phyloP scores from a whole-genome alignment of 2,888 invertebrate species.

The Eremobia ochroleuca region DNA sequence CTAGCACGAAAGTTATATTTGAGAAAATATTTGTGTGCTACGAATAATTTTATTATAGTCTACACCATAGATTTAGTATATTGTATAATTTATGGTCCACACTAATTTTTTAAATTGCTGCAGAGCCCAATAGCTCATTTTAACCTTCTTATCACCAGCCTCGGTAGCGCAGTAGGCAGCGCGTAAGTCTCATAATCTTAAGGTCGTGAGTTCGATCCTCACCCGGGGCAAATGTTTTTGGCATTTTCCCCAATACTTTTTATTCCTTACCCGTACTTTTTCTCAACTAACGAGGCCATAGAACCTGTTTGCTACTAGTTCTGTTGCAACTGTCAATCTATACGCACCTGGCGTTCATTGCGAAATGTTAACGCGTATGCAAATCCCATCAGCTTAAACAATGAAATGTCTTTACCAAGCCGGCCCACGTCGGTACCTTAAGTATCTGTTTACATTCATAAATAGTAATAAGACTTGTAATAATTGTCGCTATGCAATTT shows the following conservation, averaged over 20 bases:
- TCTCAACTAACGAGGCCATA: constrained; percentile 51
- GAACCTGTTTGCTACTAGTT: constrained; percentile 58
- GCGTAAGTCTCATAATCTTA: constrained; percentile 98
- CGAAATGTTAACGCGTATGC: constrained; percentile 75
- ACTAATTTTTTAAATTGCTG: neutral
- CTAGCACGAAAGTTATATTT: neutral
- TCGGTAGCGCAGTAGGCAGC: constrained; percentile 97
- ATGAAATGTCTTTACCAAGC: constrained; percentile 75
- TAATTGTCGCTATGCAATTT: constrained; percentile 69
- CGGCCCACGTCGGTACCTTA: constrained; percentile 77
- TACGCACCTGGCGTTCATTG: constrained; percentile 71
- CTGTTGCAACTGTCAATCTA: constrained; percentile 67
- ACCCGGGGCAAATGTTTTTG: constrained; percentile 93
- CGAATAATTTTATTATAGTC: too few species aligned
- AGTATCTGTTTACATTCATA: constrained; percentile 75
- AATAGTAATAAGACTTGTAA: constrained; percentile 76
- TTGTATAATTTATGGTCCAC: neutral
- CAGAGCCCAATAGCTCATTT: constrained; percentile 67
- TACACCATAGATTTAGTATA: too few species aligned
- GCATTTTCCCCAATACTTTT: constrained; percentile 38
- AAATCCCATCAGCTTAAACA: constrained; percentile 79
- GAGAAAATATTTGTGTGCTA: neutral
- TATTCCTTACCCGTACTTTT: constrained; percentile 52
- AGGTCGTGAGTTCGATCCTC: constrained; percentile 99
- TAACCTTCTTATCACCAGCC: constrained; percentile 79